Conservation (phyloP, 53 echinoderm and acorn worm genomes). For the Zoroaster sp. region DNA sequence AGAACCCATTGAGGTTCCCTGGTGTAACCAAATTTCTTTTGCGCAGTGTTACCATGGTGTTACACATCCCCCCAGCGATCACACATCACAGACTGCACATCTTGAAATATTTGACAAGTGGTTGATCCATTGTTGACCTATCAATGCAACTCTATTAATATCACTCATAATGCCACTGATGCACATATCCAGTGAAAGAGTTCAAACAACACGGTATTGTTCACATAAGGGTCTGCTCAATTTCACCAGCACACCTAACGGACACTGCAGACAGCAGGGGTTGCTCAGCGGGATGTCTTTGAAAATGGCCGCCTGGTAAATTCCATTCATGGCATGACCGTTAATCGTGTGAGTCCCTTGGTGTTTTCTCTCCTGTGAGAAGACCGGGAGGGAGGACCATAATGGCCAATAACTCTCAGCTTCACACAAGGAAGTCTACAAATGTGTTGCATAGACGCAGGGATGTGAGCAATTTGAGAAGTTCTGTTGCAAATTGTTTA, state of each 20-base stretch:
- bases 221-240: constrained; percentile 36
- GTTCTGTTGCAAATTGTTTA: neutral
- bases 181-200: neutral
- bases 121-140: neutral
- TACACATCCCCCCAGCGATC: too few species aligned
- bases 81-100: neutral
- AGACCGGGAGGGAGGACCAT: neutral
- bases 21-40: too few species aligned
- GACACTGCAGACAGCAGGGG: constrained; percentile 4
- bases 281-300: neutral
- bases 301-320: constrained; percentile 29
- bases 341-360: neutral
- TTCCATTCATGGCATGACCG: constrained; percentile 25
- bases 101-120: neutral
- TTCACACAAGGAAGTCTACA: neutral
- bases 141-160: neutral
- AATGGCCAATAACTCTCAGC: neutral
- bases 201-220: constrained; percentile 13
- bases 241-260: constrained; percentile 31
- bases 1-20: too few species aligned
- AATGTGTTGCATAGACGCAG: neutral
- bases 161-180: neutral
- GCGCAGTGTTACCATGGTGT: neutral
- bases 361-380: neutral
- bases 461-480: neutral